Evolutionary conservation across 2,888 invertebrate genomes (phyloP).

Genomic region (Conomelus anceps): DNA sequence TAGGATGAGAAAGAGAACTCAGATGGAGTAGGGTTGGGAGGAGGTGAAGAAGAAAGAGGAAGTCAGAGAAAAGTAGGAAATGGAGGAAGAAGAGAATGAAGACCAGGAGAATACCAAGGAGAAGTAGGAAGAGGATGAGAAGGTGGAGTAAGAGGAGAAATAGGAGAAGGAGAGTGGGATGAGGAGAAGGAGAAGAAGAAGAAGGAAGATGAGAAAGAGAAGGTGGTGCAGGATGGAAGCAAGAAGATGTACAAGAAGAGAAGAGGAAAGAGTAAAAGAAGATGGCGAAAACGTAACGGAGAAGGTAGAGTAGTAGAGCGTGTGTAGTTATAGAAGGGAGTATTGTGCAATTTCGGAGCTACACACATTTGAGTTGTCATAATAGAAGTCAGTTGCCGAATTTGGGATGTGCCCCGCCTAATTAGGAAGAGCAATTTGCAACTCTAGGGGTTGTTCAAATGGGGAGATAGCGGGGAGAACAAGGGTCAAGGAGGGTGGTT

Average conservation of each 20-base stretch:
- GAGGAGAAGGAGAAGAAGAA: background rate
- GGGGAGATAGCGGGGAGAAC: background rate
- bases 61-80: background rate
- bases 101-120: background rate
- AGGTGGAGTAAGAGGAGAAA: background rate
- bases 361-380: background rate
- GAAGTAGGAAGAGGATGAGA: background rate
- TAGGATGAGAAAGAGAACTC: too few relatives aligned
- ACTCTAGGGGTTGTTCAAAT: too few relatives aligned
- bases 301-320: background rate
- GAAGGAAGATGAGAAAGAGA: background rate
- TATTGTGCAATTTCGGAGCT: background rate
- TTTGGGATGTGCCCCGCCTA: background rate
- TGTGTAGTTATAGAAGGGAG: background rate
- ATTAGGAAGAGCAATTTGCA: background rate
- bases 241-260: background rate
- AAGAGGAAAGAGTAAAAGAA: background rate
- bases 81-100: background rate
- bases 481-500: background rate
- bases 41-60: background rate
- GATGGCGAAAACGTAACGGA: background rate
- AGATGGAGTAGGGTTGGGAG: too few relatives aligned
- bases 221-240: background rate
- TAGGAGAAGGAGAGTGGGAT: background rate
- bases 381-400: background rate